Evolutionary conservation across 1,140 invertebrate species (phyloP), one percentile per base, ranked within the genome.

Genomic region (Alviniconcha marisindica): DNA sequence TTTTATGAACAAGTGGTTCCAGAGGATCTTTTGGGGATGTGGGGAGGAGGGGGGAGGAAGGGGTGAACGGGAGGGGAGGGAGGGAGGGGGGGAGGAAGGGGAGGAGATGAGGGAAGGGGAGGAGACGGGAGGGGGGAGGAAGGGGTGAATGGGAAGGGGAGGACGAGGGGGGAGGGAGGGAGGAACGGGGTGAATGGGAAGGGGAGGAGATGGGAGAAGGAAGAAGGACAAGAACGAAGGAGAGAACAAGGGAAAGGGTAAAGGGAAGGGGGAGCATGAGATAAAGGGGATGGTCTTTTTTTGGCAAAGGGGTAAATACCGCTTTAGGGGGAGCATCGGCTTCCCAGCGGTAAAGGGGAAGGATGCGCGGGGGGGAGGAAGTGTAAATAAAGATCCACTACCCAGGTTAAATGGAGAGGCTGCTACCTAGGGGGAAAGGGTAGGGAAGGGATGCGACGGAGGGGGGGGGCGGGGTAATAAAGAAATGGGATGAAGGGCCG

Each of bases 141-240:
- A 60, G 56, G 4, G 56, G 28, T 24, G 28, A n/a, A 60, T 15
- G 28, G 56, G 28, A n/a, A 60, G 56, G 28, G 56, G 24, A 4
- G 24, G 56, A 60, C 15, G 4, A n/a, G 28, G 7, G 28, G 56
- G 28, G 56, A 60, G 56, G 28, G 56, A 60, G 71, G 36, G 12
- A 73, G 71, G 36, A 31, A 33, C 21, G 5, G 71, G 36, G 71
- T 12, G 71, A 73, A 4, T 31, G 71, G 36, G 71, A 73, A 31
- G 36, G 71, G 36, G 71, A 73, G 71, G 36, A 31, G 36, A 31
- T 31, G 71, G 36, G 71, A 73, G 71, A 73, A 31, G 36, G 71
- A 73, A 5, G 36, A 31, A 33, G 71, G 36, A 31, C 3, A 31
- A 73, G 12, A 73, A 28, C n/a, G 40, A 73, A 28, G 21, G 40